phyloP scores from a whole-genome alignment of 1,140 invertebrate species.

The Habropoda laboriosa region DNA sequence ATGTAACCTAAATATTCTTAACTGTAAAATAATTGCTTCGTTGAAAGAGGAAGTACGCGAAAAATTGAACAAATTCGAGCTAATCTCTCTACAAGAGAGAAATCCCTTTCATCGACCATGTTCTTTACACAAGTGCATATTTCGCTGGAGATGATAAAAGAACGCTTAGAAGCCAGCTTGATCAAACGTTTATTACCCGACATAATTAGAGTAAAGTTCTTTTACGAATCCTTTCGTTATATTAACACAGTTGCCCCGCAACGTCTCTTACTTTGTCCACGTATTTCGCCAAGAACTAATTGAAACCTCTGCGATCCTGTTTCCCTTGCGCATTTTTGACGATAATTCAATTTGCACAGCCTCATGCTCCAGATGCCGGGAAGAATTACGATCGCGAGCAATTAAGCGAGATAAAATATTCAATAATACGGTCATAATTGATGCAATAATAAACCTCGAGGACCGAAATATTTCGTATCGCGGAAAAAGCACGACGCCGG shows the following conservation, averaged over 20 bases:
- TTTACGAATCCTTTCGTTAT: not conserved
- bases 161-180: not conserved
- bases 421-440: not conserved
- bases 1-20: too few relatives aligned
- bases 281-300: too few relatives aligned
- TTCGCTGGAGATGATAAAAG: not conserved
- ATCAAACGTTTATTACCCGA: conserved; percentile 29
- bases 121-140: not conserved
- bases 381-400: not conserved
- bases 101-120: not conserved
- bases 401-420: not conserved
- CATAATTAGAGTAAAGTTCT: conserved; percentile 5
- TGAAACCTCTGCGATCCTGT: not conserved
- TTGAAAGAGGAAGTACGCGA: too few relatives aligned
- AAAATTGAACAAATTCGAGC: not conserved
- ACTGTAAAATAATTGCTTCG: not conserved
- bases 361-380: too few relatives aligned
- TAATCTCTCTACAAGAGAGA: not conserved
- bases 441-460: not conserved
- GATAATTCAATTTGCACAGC: not conserved
- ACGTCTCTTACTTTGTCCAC: too few relatives aligned
- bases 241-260: too few relatives aligned
- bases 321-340: not conserved
- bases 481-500: too few relatives aligned
- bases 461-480: not conserved